Evolutionary conservation across 2,113 vertebrate genomes (phyloP).

Genomic region (Hippolais icterina): DNA sequence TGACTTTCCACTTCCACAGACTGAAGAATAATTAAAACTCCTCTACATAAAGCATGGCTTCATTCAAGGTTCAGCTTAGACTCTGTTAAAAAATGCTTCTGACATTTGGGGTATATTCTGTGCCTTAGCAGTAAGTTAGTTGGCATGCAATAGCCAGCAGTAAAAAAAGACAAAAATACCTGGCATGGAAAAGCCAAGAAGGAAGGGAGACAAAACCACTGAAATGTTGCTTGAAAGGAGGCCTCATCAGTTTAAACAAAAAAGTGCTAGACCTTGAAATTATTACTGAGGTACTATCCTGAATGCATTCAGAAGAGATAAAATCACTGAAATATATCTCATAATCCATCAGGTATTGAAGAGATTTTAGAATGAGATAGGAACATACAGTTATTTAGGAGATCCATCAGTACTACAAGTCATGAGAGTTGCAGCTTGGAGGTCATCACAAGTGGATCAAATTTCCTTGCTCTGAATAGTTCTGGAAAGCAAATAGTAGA

Average conservation of each 20-base stretch:
- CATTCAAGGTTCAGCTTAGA: slow-evolving; percentile 62
- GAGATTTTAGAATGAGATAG: not conserved
- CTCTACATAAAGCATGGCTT: slow-evolving; percentile 41
- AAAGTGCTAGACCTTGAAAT: not conserved
- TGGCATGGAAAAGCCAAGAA: slow-evolving; percentile 11
- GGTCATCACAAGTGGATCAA: not conserved
- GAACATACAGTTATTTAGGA: not conserved
- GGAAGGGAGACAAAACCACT: not conserved
- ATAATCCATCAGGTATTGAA: not conserved
- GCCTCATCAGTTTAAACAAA: not conserved
- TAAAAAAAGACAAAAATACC: slow-evolving; percentile 35
- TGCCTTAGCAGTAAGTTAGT: slow-evolving; percentile 40
- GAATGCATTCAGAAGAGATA: not conserved
- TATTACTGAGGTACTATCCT: not conserved
- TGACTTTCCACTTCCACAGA: slow-evolving; percentile 35
- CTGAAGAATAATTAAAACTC: slow-evolving; percentile 59
- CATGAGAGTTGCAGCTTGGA: not conserved
- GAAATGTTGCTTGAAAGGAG: not conserved
- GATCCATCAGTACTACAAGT: not conserved
- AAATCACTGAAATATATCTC: not conserved
- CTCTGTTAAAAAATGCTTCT: slow-evolving; percentile 56
- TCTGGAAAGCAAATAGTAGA: not conserved
- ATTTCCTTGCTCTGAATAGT: not conserved
- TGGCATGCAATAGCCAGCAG: slow-evolving; percentile 5
- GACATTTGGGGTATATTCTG: slow-evolving; percentile 44